Percentiles rank a stretch among this genome's conserved stretches.
Evolutionary conservation across 2,797 vertebrate species (phyloP).

Genomic region (Sebastolobus alascanus): DNA sequence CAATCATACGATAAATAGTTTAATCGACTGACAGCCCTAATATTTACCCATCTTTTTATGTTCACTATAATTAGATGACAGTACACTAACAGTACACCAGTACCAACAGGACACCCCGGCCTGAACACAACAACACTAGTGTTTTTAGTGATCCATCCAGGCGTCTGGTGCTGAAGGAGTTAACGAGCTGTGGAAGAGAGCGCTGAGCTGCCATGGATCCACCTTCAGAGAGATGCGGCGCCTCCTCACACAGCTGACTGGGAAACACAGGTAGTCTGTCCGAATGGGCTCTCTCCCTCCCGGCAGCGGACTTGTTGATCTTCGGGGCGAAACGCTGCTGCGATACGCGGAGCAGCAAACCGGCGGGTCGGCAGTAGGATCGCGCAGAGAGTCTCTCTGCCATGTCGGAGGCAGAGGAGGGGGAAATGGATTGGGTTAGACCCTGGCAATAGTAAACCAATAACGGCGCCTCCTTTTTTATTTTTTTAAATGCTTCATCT

Average conservation of each 20-base stretch:
- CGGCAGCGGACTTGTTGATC: conserved; percentile 85
- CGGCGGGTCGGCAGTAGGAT: conserved; percentile 43
- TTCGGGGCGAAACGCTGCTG: conserved; percentile 39
- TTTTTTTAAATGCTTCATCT: conserved; percentile 64
- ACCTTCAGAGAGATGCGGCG: conserved; percentile 69
- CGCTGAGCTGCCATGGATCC: conserved; percentile 60
- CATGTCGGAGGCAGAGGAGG: conserved; percentile 79
- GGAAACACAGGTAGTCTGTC: conserved; percentile 71
- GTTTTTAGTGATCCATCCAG: not conserved
- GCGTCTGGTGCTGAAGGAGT: conserved; percentile 64
- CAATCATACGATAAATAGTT: too few species aligned
- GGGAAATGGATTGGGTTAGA: conserved; percentile 76
- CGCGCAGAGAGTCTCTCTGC: conserved; percentile 59
- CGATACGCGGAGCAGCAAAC: conserved; percentile 49
- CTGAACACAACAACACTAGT: not conserved
- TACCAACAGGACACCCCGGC: not conserved
- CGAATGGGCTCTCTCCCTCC: conserved; percentile 42
- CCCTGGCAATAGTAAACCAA: conserved; percentile 74
- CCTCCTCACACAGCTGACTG: conserved; percentile 75
- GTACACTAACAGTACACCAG: too few species aligned
- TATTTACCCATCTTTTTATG: not conserved
- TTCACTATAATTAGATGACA: not conserved
- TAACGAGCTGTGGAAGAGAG: conserved; percentile 64
- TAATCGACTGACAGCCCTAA: too few species aligned
- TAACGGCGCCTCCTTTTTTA: conserved; percentile 70